Percentiles rank a stretch among this genome's conserved stretches.
phyloP scores from a whole-genome alignment of 1,140 invertebrate genomes.

The Planococcus citri region DNA sequence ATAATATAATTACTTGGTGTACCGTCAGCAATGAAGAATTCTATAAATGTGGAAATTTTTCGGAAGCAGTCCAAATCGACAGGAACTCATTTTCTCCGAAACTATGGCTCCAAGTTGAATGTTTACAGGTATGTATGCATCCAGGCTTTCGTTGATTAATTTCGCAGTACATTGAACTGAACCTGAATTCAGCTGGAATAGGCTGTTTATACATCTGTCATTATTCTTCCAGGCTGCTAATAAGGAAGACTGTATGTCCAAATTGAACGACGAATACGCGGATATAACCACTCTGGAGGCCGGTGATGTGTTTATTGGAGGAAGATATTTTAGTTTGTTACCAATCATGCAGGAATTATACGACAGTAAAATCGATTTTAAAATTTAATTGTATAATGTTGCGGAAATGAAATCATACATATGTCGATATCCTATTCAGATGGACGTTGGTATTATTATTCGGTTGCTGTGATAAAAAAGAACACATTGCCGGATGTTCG shows the following conservation, averaged over 20 bases:
- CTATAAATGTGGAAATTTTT: constrained; percentile 60
- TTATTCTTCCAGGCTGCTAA: constrained; percentile 44
- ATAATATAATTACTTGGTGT: constrained; percentile 47
- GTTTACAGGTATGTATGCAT: constrained; percentile 41
- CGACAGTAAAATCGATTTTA: too few species aligned
- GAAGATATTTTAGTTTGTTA: constrained; percentile 80
- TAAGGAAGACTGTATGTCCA: constrained; percentile 68
- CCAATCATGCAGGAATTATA: constrained; percentile 72
- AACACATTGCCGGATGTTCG: constrained; percentile 47
- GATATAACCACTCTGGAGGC: constrained; percentile 80
- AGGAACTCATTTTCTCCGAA: constrained; percentile 43
- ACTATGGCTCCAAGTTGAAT: constrained; percentile 47
- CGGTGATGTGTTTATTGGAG: constrained; percentile 84
- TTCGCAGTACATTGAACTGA: too few species aligned
- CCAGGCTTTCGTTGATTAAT: too few species aligned
- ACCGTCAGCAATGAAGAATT: constrained; percentile 58
- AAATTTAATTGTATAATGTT: too few species aligned
- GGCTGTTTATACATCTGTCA: not conserved
- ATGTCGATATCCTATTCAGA: too few species aligned
- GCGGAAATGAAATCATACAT: too few species aligned
- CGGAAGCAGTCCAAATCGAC: constrained; percentile 49
- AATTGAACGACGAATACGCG: constrained; percentile 60
- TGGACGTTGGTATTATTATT: constrained; percentile 51
- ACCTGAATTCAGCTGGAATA: too few species aligned
- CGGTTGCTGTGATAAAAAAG: constrained; percentile 73